Evolutionary conservation across 2,888 invertebrate species (phyloP).

Genomic region (Nasonovia ribisnigri): DNA sequence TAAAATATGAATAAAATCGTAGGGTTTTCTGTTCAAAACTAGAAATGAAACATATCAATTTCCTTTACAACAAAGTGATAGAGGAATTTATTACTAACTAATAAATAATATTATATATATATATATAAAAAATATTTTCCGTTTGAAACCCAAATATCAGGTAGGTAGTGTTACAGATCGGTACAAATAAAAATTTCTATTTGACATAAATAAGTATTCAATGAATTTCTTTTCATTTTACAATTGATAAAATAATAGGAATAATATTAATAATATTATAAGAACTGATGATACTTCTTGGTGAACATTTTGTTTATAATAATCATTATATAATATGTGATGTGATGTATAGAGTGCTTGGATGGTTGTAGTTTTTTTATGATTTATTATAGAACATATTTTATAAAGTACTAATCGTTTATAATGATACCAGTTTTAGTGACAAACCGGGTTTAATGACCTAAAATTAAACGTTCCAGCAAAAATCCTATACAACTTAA

Average conservation of each 20-base stretch:
- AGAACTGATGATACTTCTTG: neutral
- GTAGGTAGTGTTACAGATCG: neutral
- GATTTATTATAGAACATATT: neutral
- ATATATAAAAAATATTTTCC: neutral
- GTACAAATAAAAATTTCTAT: neutral
- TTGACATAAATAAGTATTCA: neutral
- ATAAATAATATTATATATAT: too few species aligned
- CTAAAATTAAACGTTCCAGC: neutral
- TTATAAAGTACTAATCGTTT: neutral
- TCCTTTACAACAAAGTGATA: neutral
- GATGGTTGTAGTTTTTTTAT: neutral
- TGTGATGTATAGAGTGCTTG: neutral
- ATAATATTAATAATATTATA: neutral
- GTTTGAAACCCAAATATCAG: neutral
- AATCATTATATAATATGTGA: neutral
- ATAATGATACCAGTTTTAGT: neutral
- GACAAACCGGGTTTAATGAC: neutral
- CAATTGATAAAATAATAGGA: neutral
- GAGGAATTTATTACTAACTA: too few species aligned
- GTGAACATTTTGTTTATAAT: neutral
- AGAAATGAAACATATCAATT: neutral
- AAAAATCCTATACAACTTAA: neutral
- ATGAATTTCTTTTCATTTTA: neutral
- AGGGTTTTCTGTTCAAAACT: neutral
- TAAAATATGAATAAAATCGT: too few species aligned